Conservation (phyloP, 1,140 invertebrate genomes). For the Meloidogyne floridensis region DNA sequence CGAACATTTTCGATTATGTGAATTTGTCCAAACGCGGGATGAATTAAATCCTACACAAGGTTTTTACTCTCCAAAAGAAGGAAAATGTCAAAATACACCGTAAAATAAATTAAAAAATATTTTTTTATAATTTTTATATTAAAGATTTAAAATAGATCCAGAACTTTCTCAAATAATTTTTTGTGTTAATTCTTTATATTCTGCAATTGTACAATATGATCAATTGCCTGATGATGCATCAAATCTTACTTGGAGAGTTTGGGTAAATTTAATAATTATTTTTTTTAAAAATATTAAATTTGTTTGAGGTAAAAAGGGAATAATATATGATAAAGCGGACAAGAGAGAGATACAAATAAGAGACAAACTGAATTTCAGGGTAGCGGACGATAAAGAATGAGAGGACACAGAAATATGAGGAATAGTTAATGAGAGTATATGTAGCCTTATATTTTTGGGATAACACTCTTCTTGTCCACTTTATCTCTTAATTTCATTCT, state of each 20-base stretch:
- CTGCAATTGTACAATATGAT: constrained; percentile 46
- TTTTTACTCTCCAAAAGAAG: constrained; percentile 34
- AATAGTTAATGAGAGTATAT: too few species aligned
- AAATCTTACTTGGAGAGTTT: constrained; percentile 37
- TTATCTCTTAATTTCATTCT: too few species aligned
- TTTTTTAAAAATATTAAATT: not conserved
- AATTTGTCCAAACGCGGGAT: constrained; percentile 40
- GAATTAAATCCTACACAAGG: constrained; percentile 24
- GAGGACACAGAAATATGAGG: too few species aligned
- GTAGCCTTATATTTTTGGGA: too few species aligned
- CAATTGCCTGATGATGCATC: constrained; percentile 34
- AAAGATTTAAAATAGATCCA: constrained; percentile 41
- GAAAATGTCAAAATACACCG: constrained; percentile 34
- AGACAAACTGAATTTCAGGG: too few species aligned
- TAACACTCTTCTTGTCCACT: too few species aligned
- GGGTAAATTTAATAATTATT: constrained; percentile 18
- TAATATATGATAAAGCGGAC: too few species aligned
- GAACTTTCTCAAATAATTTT: constrained; percentile 45
- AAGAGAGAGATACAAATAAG: too few species aligned
- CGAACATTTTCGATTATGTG: constrained; percentile 42
- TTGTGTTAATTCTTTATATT: constrained; percentile 45
- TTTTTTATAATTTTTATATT: constrained; percentile 11
- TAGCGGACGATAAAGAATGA: too few species aligned
- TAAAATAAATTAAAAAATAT: constrained; percentile 28
- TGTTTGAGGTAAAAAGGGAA: too few species aligned